A percentile compares a stretch with the other conserved stretches of the same genome.
These are phyloP conservation scores for Fulmarus glacialis DNA, from an alignment of 2,113 vertebrate genomes.

Conservation along the genomic window DNA sequence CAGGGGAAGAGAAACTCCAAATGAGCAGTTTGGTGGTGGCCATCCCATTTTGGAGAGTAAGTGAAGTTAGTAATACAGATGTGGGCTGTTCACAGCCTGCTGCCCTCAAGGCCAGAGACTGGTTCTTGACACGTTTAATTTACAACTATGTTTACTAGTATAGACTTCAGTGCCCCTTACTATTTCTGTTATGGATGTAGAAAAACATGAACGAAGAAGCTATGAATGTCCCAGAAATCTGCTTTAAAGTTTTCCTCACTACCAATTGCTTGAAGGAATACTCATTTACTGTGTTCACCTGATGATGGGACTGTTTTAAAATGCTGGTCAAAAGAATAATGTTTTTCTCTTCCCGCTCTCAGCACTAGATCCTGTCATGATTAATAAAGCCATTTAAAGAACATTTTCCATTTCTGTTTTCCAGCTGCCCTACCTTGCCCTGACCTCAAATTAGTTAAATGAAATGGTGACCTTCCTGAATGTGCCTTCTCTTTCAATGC, in stretches of 20 bases:
- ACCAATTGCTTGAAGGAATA: not conserved
- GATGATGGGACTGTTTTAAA: slow-evolving; percentile 25
- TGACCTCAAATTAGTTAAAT: slow-evolving; percentile 40
- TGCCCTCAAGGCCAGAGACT: not conserved
- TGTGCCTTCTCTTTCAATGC: not conserved
- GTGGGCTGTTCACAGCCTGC: not conserved
- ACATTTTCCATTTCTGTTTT: slow-evolving; percentile 20
- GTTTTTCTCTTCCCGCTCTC: not conserved
- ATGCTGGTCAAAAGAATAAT: not conserved
- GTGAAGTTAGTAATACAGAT: not conserved
- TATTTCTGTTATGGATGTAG: not conserved
- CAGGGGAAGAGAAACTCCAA: not conserved
- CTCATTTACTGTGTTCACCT: not conserved
- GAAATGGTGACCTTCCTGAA: slow-evolving; percentile 15
- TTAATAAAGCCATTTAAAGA: slow-evolving; percentile 2
- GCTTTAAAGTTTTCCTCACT: slow-evolving; percentile 14
- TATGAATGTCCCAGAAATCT: not conserved
- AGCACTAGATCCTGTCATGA: not conserved
- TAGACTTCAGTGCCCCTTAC: not conserved
- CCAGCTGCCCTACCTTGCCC: slow-evolving; percentile 22
- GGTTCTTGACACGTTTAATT: not conserved
- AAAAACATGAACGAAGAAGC: slow-evolving; percentile 31
- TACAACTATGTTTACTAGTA: not conserved
- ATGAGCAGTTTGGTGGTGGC: not conserved
- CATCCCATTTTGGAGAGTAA: not conserved